Percentiles rank a stretch among this genome's conserved stretches.
These are phyloP conservation scores for Cyanoliseus patagonus DNA, from an alignment of 2,113 vertebrate genomes.

Conservation along the genomic window DNA sequence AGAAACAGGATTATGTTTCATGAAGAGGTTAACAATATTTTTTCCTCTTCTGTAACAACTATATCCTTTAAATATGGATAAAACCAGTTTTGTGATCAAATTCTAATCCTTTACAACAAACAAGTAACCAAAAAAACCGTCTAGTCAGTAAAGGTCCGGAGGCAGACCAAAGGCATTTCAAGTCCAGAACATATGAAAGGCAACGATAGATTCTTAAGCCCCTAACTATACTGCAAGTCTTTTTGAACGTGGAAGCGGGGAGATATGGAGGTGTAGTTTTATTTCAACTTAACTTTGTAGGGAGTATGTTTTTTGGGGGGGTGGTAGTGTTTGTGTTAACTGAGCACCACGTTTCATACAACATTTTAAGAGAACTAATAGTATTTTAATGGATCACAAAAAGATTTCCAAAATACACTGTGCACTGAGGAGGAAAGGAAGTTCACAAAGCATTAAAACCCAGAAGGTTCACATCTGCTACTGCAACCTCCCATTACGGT, in stretches of 20 bases:
- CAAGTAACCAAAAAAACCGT: background rate
- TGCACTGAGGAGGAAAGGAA: background rate
- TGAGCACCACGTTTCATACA: background rate
- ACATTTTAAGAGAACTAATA: background rate
- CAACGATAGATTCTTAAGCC: background rate
- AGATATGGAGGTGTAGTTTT: background rate
- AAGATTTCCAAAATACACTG: background rate
- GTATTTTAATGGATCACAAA: background rate
- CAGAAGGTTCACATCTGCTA: background rate
- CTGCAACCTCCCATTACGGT: background rate
- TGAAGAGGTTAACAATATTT: background rate
- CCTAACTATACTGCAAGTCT: background rate
- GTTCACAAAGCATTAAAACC: background rate
- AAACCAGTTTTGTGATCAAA: background rate
- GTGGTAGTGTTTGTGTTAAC: background rate
- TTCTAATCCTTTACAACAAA: background rate
- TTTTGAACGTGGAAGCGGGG: rapidly evolving
- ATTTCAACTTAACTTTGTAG: background rate
- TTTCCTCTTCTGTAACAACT: background rate
- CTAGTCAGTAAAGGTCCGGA: background rate
- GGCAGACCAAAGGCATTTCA: background rate
- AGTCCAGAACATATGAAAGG: background rate
- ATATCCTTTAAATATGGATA: background rate
- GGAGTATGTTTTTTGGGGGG: background rate
- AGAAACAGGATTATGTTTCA: background rate